Evolutionary conservation across 2,113 vertebrate genomes (phyloP), one percentile per base, ranked within the genome.

Genomic region (Vireo altiloquus): DNA sequence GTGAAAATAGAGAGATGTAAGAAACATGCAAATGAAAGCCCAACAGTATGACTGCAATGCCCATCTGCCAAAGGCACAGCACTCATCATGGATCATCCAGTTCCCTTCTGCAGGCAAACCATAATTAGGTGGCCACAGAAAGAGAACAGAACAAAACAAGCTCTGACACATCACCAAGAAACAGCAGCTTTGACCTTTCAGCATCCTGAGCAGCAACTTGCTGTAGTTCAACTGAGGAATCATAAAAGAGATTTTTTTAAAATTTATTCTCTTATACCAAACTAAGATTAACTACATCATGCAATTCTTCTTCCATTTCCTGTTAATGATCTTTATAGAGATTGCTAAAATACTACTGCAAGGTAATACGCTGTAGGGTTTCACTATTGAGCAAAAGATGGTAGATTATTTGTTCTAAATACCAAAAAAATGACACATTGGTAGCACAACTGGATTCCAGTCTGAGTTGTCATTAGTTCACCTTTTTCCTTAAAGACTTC

Each of bases 141-240:
- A 84, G 50, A 52, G 92, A 92, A 90, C 27, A 86, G 91, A 94
- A 93, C 89, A 94, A 88, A 90, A 88, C 0, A 5, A 92, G 82
- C 93, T 92, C 30, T 72, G 82, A 92, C 53, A 60, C 66, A 74
- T 82, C 66, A 86, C 27, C 0, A 4, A 88, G 70, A 68, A 92
- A 76, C 33, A 54, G 54, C 80, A 92, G 71, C 54, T 94, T 56
- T 91, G 75, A 54, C 71, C 83, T 92, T 89, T 91, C 87, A 92
- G 56, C 83, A 87, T 87, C 76, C 80, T 81, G 42, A 65, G 50
- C n/a, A 52, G 54, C 59, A 90, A 46, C 30, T 46, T 46, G 21
- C 35, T 76, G 49, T 54, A 85, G 75, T n/a, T 95, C n/a, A 89
- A 10, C 42, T 78, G 33, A 27, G 7, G 5, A 89, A 88, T 74